Base-by-base conservation (phyloP, 1,140 invertebrate genomes). In the Drosophila triauraria region DNA sequence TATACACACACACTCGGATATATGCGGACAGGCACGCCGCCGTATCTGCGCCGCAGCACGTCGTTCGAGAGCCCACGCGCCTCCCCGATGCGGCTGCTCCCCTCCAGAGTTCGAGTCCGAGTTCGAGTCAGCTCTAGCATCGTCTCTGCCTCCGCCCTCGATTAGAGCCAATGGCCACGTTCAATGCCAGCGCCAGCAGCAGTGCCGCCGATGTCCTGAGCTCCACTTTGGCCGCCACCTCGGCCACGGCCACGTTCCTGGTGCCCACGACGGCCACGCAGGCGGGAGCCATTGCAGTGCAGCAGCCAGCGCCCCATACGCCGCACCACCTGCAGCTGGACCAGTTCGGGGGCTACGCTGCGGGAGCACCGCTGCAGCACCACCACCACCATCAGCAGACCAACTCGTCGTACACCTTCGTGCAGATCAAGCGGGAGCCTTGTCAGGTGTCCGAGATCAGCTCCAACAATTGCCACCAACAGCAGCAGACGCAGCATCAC, bases 391-490 rank as follows among this genome's bases (percentile, higher is more conserved):
- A 83, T 32, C 85, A 91, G 72, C 90, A 88, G 62, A 91, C 91
- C 25, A 91, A 87, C 60, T 92, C 90, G 5, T 91, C 91, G 20
- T 91, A 92, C 58, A 92, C 91, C n/a, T 92, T 93, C 65, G 82
- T 94, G 35, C 93, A 93, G 71, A 94, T 95, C 9, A 95, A 95
- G 84, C 94, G 95, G 44, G 95, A 95, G 86, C 95, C 95, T 13
- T 95, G 95, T 81, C 95, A 95, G 92, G 95, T 95, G 56, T 95
- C 95, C 57, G 95, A 95, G 83, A 94, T 95, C n/a, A 95, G 95
- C 30, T 95, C 95, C 59, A 94, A 94, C 71, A 93, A 94, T 76
- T 85, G 80, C 71, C 75, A 91, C 64, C 93, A 94, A 17, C 93
- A 65, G 85, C 93, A 63, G 92, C 93, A 63, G 87, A 93, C 79